Percentiles rank a stretch among this genome's conserved stretches.
phyloP scores from a whole-genome alignment of 2,888 invertebrate species.

The Coenonympha arcania region DNA sequence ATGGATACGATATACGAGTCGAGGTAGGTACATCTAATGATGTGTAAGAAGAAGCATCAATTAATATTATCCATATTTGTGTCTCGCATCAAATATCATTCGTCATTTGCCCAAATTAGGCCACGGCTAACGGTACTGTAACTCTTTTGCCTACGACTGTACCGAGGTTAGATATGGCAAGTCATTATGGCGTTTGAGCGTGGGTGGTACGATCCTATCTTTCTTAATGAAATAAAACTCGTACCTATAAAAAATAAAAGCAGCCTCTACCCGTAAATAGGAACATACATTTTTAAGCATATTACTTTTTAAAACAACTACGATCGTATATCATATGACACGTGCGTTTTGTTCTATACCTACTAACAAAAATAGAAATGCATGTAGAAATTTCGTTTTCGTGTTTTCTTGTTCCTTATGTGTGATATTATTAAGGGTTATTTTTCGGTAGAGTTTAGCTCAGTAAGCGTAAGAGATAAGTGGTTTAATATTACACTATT shows the following conservation, averaged over 20 bases:
- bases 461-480: not conserved
- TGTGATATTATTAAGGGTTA: not conserved
- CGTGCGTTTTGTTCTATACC: not conserved
- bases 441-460: not conserved
- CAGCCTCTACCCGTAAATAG: conserved; percentile 32
- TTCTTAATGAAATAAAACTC: conserved; percentile 69
- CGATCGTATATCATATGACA: conserved; percentile 11
- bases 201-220: conserved; percentile 70
- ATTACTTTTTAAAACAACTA: conserved; percentile 14
- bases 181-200: conserved; percentile 62
- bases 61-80: conserved; percentile 14
- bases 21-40: not conserved
- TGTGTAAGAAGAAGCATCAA: conserved; percentile 8
- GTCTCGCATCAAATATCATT: conserved; percentile 18
- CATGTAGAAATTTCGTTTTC: not conserved
- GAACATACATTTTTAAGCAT: conserved; percentile 15
- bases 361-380: not conserved
- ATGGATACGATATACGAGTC: not conserved
- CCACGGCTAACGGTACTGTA: conserved; percentile 28
- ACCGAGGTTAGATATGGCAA: conserved; percentile 59
- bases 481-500: conserved; percentile 26
- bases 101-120: conserved; percentile 19
- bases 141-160: conserved; percentile 41
- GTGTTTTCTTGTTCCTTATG: conserved; percentile 5
- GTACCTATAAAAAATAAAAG: conserved; percentile 55